phyloP scores from a whole-genome alignment of 2,888 invertebrate species.

The Ochlodes sylvanus region DNA sequence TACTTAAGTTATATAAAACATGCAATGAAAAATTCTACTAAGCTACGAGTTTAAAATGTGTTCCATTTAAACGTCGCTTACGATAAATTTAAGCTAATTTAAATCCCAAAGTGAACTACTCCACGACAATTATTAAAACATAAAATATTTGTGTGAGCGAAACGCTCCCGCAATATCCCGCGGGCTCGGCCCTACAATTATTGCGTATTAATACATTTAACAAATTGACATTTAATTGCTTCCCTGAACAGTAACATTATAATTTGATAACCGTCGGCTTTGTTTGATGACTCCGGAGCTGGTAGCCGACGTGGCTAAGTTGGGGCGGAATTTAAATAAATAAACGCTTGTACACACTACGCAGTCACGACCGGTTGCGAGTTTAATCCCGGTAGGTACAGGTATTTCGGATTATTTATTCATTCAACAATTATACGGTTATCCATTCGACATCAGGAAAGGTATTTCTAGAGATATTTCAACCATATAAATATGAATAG shows the following conservation, averaged over 20 bases:
- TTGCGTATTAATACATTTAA: background rate
- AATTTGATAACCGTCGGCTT: background rate
- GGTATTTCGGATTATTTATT: too few relatives aligned
- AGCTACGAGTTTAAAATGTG: too few relatives aligned
- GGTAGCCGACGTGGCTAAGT: background rate
- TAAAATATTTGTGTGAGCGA: background rate
- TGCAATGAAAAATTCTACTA: too few relatives aligned
- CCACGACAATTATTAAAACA: background rate
- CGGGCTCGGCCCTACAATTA: background rate
- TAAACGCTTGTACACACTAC: background rate
- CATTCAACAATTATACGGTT: too few relatives aligned
- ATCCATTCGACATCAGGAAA: too few relatives aligned
- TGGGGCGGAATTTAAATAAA: background rate
- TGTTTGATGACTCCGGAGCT: background rate
- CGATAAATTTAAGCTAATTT: background rate
- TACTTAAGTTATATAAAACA: too few relatives aligned
- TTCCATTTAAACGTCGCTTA: too few relatives aligned
- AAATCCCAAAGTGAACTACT: background rate
- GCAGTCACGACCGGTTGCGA: too few relatives aligned
- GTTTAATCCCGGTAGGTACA: too few relatives aligned
- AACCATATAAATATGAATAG: too few relatives aligned
- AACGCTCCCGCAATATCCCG: background rate
- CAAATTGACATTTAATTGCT: constrained; percentile 8
- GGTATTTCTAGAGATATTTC: too few relatives aligned
- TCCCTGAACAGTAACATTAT: background rate